phyloP scores from a whole-genome alignment of 1,140 invertebrate genomes.

The Acromyrmex heyeri region DNA sequence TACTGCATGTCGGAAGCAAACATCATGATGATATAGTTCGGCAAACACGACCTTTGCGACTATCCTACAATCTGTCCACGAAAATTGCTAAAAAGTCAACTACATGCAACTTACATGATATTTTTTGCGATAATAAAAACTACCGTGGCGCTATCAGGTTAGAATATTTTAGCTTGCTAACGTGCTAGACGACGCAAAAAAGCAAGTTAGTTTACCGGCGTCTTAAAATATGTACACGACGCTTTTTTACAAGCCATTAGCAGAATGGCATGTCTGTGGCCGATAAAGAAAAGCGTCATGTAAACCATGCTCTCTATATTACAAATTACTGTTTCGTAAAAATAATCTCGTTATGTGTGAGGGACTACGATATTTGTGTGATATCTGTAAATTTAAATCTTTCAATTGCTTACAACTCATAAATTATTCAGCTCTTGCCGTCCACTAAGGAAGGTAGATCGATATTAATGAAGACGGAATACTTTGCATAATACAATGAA shows the following conservation, averaged over 20 bases:
- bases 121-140: neutral
- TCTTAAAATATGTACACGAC: constrained; percentile 15
- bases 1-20: neutral
- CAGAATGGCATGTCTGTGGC: constrained; percentile 1
- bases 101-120: neutral
- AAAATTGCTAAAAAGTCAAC: constrained; percentile 11
- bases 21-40: neutral
- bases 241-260: constrained; percentile 16
- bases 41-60: constrained; percentile 15
- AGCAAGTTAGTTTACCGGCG: constrained; percentile 9
- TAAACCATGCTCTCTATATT: neutral
- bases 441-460: neutral
- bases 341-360: neutral
- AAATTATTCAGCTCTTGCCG: neutral
- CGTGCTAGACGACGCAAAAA: constrained; percentile 2
- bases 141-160: constrained; percentile 11
- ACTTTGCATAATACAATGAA: constrained; percentile 15
- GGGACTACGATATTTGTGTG: neutral
- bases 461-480: constrained; percentile 30
- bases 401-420: constrained; percentile 11
- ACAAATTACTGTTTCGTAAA: constrained; percentile 22
- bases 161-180: constrained; percentile 45
- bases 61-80: neutral
- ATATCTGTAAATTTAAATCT: constrained; percentile 1
- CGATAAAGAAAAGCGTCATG: neutral